Percentiles rank a stretch among this genome's conserved stretches.
Evolutionary conservation across 2,888 invertebrate species (phyloP).

Genomic region (Drosophila limbata): DNA sequence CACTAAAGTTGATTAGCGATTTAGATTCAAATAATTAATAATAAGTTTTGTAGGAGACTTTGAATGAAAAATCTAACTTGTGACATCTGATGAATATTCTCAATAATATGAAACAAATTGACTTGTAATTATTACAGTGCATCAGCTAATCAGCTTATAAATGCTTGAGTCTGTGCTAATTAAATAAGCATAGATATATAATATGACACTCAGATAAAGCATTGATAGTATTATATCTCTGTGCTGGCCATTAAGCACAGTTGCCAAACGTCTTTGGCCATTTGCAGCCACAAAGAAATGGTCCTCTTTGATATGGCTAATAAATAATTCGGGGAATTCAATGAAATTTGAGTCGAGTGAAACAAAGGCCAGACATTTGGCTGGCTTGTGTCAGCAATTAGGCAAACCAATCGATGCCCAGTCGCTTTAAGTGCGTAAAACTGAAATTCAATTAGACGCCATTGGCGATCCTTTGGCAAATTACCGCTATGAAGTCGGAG

Average conservation of each 20-base stretch:
- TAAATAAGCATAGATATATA: conserved; percentile 19
- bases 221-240: background rate
- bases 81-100: no score
- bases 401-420: conserved; percentile 45
- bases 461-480: conserved; percentile 56
- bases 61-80: no score
- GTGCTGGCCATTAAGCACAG: conserved; percentile 34
- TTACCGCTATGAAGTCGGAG: conserved; percentile 44
- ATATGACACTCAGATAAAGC: background rate
- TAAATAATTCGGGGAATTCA: conserved; percentile 51
- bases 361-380: conserved; percentile 32
- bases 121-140: background rate
- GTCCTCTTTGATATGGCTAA: conserved; percentile 32
- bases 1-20: background rate
- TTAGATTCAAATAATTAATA: background rate
- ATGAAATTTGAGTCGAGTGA: conserved; percentile 43
- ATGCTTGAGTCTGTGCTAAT: conserved; percentile 12
- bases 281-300: conserved; percentile 1
- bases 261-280: conserved; percentile 1
- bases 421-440: conserved; percentile 22
- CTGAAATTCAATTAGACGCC: conserved; percentile 73
- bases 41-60: no score
- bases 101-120: background rate
- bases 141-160: background rate
- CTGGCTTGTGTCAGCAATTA: conserved; percentile 39